A percentile compares a stretch with the other conserved stretches of the same genome.
Evolutionary conservation across 2,797 vertebrate genomes (phyloP).

Genomic region (Rhynchonycteris naso): DNA sequence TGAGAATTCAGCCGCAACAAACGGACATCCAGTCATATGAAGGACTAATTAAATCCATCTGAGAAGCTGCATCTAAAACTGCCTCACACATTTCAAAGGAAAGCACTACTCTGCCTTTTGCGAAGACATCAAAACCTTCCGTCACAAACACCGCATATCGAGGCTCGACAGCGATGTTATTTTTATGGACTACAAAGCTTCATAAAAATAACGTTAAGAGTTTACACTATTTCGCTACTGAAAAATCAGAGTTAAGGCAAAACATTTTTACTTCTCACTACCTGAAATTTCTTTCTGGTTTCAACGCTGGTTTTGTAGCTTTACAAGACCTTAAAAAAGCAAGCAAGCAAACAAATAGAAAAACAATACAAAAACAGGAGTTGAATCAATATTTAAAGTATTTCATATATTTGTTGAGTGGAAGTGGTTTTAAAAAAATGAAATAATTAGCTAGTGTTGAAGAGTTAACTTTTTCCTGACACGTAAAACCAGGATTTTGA

Average conservation of each 20-base stretch:
- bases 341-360: neutral
- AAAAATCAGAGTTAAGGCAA: conserved; percentile 72
- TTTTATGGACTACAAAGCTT: conserved; percentile 84
- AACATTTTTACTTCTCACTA: conserved; percentile 28
- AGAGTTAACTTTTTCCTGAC: conserved; percentile 64
- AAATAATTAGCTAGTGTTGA: conserved; percentile 66
- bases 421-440: conserved; percentile 60
- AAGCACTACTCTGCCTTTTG: conserved; percentile 85
- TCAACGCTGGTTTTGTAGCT: neutral
- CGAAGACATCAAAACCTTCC: conserved; percentile 90
- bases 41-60: conserved; percentile 94
- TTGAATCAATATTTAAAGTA: conserved; percentile 38
- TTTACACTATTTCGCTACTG: conserved; percentile 74
- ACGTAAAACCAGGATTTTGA: conserved; percentile 69
- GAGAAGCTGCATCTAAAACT: conserved; percentile 87
- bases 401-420: neutral
- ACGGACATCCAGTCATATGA: conserved; percentile 89
- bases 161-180: conserved; percentile 81
- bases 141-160: conserved; percentile 82
- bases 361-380: neutral
- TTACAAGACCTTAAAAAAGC: conserved; percentile 59
- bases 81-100: conserved; percentile 90
- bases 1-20: conserved; percentile 92
- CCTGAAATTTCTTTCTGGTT: conserved; percentile 39
- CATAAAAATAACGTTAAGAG: conserved; percentile 80